Conservation (phyloP, 2,797 vertebrate species). For the Mormyrops boulengeri region DNA sequence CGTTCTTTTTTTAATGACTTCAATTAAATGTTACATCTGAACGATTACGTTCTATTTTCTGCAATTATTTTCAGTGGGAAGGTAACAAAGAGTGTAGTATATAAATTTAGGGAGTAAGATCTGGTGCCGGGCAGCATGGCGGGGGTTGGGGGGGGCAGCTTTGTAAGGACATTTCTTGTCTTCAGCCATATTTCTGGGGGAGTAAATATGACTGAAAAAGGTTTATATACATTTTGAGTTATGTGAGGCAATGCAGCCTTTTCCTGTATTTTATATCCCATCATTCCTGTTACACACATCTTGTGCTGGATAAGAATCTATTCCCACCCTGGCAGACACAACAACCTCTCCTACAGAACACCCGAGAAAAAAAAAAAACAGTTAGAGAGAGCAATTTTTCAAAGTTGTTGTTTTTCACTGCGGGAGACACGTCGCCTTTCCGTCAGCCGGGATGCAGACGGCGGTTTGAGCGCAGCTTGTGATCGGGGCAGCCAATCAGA, state of each 20-base stretch:
- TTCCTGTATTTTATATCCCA: neutral
- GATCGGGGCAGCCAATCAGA: neutral
- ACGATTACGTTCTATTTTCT: slow-evolving; percentile 61
- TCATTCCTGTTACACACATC: neutral
- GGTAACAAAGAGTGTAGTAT: slow-evolving; percentile 15
- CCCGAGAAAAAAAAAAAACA: neutral
- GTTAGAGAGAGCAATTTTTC: neutral
- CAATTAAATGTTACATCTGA: slow-evolving; percentile 76
- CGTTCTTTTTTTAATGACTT: slow-evolving; percentile 62
- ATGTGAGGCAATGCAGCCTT: neutral
- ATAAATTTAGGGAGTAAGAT: neutral
- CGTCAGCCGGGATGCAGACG: neutral
- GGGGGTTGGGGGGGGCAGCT: neutral
- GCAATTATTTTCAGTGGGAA: slow-evolving; percentile 13
- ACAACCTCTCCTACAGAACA: neutral
- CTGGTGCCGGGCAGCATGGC: neutral
- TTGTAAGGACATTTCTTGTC: neutral
- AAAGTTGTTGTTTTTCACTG: neutral
- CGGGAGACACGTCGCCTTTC: neutral
- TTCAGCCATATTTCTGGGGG: neutral
- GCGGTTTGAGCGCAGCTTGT: neutral
- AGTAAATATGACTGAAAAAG: neutral
- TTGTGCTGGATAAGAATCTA: neutral
- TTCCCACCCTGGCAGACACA: neutral
- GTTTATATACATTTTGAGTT: neutral